Percentiles rank a stretch among this genome's conserved stretches.
Evolutionary conservation across 2,888 invertebrate genomes (phyloP).

Genomic region (Scelioninae gen. 2): DNA sequence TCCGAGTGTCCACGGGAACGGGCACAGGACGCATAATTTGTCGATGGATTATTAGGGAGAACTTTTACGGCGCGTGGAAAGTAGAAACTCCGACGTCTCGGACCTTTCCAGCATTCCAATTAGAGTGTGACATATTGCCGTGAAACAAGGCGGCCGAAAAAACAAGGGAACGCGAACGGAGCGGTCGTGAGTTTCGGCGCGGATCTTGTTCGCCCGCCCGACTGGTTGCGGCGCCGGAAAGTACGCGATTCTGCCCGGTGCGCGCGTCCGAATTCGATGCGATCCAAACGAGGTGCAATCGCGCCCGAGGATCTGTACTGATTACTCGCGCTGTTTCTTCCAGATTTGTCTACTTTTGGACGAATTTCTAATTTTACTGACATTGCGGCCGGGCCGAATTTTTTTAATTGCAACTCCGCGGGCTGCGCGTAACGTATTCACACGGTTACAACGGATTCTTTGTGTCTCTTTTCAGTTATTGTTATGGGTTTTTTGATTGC

Average conservation of each 20-base stretch:
- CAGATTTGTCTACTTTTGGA: background rate
- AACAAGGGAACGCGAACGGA: slow-evolving; percentile 20
- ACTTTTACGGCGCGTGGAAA: slow-evolving; percentile 60
- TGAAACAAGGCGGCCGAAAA: slow-evolving; percentile 45
- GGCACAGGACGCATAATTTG: slow-evolving; percentile 54
- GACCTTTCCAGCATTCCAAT: slow-evolving; percentile 59
- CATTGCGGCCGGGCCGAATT: slow-evolving; percentile 14
- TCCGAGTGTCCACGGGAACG: slow-evolving; percentile 47
- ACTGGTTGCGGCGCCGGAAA: no score
- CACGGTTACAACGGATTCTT: slow-evolving; percentile 45
- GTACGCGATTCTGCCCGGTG: no score
- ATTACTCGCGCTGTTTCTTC: background rate
- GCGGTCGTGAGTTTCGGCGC: no score
- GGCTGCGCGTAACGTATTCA: slow-evolving; percentile 27
- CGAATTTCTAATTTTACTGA: slow-evolving; percentile 40
- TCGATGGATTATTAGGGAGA: slow-evolving; percentile 58
- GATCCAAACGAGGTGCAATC: no score
- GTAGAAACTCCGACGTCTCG: slow-evolving; percentile 57
- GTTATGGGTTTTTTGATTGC: slow-evolving; percentile 54
- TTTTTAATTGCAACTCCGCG: slow-evolving; percentile 31
- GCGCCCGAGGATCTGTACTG: no score
- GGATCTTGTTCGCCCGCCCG: no score
- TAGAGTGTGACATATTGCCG: slow-evolving; percentile 58
- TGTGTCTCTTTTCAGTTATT: slow-evolving; percentile 31
- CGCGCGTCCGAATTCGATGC: no score